Evolutionary conservation across 2,113 vertebrate species (phyloP).

Genomic region (Pycnonotus jocosus): DNA sequence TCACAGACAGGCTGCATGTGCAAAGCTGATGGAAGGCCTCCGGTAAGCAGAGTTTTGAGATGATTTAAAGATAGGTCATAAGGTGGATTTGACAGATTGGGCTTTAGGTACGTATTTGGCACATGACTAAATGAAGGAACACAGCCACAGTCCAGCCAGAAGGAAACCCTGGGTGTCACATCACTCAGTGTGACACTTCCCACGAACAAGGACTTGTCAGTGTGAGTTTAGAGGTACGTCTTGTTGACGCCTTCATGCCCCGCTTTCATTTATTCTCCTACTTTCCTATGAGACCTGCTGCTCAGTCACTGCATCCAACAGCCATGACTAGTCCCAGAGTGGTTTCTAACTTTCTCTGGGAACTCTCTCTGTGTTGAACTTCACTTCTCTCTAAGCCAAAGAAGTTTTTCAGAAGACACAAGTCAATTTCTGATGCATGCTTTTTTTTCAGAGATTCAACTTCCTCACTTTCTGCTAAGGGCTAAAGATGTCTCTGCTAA

Average conservation of each 20-base stretch:
- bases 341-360: neutral
- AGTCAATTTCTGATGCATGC: neutral
- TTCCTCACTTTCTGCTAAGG: neutral
- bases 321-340: neutral
- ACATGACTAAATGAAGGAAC: neutral
- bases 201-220: neutral
- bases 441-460: neutral
- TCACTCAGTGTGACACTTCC: neutral
- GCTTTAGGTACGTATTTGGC: accelerated
- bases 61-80: neutral
- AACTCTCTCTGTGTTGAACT: neutral
- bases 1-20: neutral
- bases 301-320: neutral
- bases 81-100: neutral
- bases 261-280: neutral
- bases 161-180: neutral
- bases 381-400: neutral
- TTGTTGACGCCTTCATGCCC: neutral
- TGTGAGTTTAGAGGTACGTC: accelerated
- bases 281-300: neutral
- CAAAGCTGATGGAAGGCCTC: neutral
- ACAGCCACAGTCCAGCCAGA: accelerated
- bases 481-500: neutral
- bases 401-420: neutral
- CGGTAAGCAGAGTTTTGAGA: neutral